Percentiles rank a stretch among this genome's conserved stretches.
Conservation (phyloP, 2,797 vertebrate genomes). For the Mormyrops attenuatus region DNA sequence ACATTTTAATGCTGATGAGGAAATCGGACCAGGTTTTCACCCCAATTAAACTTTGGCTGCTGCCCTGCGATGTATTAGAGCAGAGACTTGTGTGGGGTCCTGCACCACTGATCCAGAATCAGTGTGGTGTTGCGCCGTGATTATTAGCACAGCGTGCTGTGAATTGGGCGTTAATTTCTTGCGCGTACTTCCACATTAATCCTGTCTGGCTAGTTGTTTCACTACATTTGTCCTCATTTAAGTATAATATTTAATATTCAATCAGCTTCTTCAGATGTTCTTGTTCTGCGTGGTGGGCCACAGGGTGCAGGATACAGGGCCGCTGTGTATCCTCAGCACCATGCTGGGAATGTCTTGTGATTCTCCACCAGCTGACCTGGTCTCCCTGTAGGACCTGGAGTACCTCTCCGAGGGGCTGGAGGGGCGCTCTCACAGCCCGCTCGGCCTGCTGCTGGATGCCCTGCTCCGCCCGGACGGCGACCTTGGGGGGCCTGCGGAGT, state of each 20-base stretch:
- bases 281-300: not conserved
- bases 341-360: not conserved
- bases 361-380: not conserved
- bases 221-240: not conserved
- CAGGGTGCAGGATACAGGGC: not conserved
- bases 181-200: not conserved
- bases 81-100: not conserved
- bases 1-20: not conserved
- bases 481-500: constrained; percentile 55
- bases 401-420: constrained; percentile 73
- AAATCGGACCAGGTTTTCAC: not conserved
- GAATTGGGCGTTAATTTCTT: not conserved
- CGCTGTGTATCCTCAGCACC: not conserved
- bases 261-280: not conserved
- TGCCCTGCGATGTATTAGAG: not conserved
- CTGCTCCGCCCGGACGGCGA: constrained; percentile 68
- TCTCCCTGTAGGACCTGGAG: constrained; percentile 58
- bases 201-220: not conserved
- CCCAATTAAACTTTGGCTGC: not conserved
- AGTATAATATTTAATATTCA: not conserved
- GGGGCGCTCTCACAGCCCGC: constrained; percentile 61
- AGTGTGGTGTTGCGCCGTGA: not conserved
- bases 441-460: constrained; percentile 66
- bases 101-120: not conserved
- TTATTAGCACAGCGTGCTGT: not conserved